These are phyloP conservation scores for Chamaetylas fuelleborni DNA, from an alignment of 2,113 vertebrate genomes.

Conservation along the genomic window DNA sequence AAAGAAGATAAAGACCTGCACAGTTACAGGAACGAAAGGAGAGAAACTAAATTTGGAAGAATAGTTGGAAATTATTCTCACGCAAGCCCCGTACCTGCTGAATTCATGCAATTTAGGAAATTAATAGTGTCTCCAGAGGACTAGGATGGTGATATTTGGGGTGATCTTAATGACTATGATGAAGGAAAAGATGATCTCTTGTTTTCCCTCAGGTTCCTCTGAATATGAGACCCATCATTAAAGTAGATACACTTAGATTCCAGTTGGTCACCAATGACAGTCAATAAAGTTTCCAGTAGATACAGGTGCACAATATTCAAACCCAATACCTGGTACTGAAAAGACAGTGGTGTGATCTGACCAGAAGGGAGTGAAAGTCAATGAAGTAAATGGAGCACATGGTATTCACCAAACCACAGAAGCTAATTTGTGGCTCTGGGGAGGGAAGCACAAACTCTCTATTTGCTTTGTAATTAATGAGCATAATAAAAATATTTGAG, in stretches of 20 bases:
- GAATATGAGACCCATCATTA: background rate
- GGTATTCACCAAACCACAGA: background rate
- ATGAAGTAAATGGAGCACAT: background rate
- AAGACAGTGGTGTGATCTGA: background rate
- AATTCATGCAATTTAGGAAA: background rate
- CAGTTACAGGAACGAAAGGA: background rate
- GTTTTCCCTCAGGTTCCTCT: background rate
- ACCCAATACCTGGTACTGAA: background rate
- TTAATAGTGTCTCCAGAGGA: background rate
- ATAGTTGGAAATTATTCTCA: background rate
- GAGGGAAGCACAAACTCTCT: background rate
- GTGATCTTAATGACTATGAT: background rate
- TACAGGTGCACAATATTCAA: background rate
- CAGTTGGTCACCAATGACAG: background rate
- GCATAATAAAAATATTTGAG: background rate
- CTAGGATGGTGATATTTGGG: background rate
- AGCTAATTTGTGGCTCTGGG: background rate
- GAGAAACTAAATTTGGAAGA: background rate
- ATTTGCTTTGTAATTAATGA: background rate
- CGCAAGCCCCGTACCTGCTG: accelerated
- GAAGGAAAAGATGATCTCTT: background rate
- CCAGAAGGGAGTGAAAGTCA: background rate
- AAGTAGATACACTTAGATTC: background rate
- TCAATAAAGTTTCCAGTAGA: background rate
- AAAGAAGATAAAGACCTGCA: background rate